Evolutionary conservation across 2,797 vertebrate species (phyloP).

Genomic region (Danio aesculapii): DNA sequence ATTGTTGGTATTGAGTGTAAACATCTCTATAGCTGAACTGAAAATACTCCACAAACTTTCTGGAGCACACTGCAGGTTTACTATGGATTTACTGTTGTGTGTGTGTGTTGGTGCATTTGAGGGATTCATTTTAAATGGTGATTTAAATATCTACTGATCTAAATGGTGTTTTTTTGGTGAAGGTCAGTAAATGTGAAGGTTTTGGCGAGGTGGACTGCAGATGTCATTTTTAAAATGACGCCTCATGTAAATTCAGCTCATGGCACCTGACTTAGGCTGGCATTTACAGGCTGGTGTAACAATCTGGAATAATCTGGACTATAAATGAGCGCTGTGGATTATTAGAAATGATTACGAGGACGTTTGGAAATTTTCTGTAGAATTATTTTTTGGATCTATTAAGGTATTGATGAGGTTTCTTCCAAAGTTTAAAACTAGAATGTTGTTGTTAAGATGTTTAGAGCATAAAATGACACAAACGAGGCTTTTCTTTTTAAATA

Average conservation of each 20-base stretch:
- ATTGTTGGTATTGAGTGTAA: slow-evolving; percentile 9
- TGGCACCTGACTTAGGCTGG: slow-evolving; percentile 47
- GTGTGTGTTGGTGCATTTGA: neutral
- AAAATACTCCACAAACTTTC: slow-evolving; percentile 24
- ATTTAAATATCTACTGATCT: neutral
- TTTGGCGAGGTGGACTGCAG: neutral
- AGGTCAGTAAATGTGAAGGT: slow-evolving; percentile 35
- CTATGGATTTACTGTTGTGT: neutral
- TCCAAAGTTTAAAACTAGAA: no score
- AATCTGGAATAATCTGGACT: slow-evolving; percentile 23
- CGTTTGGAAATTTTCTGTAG: no score
- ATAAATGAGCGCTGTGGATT: slow-evolving; percentile 35
- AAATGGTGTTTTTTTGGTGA: neutral
- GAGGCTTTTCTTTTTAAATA: no score
- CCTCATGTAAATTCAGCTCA: slow-evolving; percentile 1
- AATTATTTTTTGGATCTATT: no score
- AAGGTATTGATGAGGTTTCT: no score
- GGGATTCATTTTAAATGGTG: neutral
- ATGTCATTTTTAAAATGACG: slow-evolving; percentile 31
- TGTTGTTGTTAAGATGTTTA: no score
- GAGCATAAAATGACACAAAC: no score
- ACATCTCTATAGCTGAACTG: slow-evolving; percentile 5
- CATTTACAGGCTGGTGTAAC: slow-evolving; percentile 28
- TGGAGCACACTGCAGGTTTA: neutral
- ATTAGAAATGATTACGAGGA: neutral